Evolutionary conservation across 2,888 invertebrate genomes (phyloP), one percentile per base, ranked within the genome.

Genomic region (Xestia rhomboidea): DNA sequence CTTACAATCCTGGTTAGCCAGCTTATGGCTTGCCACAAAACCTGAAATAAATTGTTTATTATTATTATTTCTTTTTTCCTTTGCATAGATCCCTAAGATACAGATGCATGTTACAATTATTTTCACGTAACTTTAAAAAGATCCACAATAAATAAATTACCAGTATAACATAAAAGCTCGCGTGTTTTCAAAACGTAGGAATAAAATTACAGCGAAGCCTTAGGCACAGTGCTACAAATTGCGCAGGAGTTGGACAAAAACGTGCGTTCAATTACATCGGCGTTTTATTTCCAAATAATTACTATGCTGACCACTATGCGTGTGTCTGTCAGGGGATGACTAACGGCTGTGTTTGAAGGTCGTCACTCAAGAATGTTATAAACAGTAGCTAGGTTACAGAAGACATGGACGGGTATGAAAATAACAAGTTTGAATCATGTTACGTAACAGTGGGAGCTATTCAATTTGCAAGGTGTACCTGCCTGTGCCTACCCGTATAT

Each of bases 261-360:
- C 77, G 38, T 62, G 63, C 57, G 24, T 74, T 74, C 76, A 73
- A 77, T 79, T 82, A 79, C 54, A 76, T 70, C 27, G 71, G 51
- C 18, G 30, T 78, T 78, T 84, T 76, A 78, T 86, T 86, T 76
- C 63, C 68, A 82, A 76, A 72, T 79, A 79, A 82, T 85, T 79
- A 76, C 64, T 68, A 76, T 74, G 73, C 68, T 44, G 54, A 41
- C 60, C 54, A 74, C 73, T 76, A 67, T 69, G 74, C 69, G 70
- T 78, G 77, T 54, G 68, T 51, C 63, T 44, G 76, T 30, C 64
- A 34, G 24, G 63, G 57, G 73, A 66, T 79, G 76, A 73, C 30
- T 69, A 69, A 73, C 76, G 68, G 82, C 51, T 60, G 21, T 13
- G 6, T 38, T 60, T 38, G 67, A 62, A 70, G 67, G 73, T 71